A percentile compares a stretch with the other conserved stretches of the same genome.
Conservation (phyloP, 2,888 invertebrate genomes). For the Andrena minutula region DNA sequence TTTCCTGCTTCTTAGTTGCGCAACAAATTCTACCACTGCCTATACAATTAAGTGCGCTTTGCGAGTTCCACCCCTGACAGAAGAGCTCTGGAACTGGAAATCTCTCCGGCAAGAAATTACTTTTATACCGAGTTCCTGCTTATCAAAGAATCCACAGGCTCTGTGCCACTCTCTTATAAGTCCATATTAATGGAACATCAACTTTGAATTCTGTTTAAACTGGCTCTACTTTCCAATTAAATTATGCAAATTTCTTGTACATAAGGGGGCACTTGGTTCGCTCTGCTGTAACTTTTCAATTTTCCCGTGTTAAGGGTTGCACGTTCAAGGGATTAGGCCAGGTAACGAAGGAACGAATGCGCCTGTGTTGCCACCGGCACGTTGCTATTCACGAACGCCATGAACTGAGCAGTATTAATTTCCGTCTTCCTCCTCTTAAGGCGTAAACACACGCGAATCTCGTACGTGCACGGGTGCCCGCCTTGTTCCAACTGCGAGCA, state of each 20-base stretch:
- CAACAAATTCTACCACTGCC: no score
- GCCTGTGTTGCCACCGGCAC: conserved; percentile 33
- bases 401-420: conserved; percentile 73
- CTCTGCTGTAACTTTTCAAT: background rate
- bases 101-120: no score
- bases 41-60: no score
- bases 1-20: no score
- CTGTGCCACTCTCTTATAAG: no score
- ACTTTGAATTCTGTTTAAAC: no score
- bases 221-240: background rate
- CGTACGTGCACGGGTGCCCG: conserved; percentile 17
- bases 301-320: background rate
- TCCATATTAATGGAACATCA: no score
- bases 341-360: conserved; percentile 30
- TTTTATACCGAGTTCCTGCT: no score
- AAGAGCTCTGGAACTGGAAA: no score
- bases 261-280: background rate
- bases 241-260: conserved; percentile 8
- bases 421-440: conserved; percentile 67
- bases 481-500: conserved; percentile 17
- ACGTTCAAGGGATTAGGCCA: conserved; percentile 31
- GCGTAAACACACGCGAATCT: conserved; percentile 37
- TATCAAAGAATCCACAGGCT: no score
- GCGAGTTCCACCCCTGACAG: no score
- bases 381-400: conserved; percentile 63